Conservation (phyloP, 2,888 invertebrate species). For the Lymantria dispar region DNA sequence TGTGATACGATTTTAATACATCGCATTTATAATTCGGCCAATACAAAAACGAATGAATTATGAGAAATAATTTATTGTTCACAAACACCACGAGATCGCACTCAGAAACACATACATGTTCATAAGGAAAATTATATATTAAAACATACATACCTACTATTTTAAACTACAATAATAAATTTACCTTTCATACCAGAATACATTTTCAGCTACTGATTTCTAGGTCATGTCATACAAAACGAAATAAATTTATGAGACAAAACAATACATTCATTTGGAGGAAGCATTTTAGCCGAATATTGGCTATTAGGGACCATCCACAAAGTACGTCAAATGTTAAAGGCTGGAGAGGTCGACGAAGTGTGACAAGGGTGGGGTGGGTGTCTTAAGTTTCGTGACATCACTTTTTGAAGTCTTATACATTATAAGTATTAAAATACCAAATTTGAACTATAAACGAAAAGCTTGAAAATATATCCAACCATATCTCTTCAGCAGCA, state of each 20-base stretch:
- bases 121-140: slow-evolving; percentile 24
- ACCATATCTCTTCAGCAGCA: no score
- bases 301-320: no score
- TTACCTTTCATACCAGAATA: background rate
- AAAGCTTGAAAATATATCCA: no score
- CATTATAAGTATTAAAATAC: no score
- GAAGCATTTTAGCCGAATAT: background rate
- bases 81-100: slow-evolving; percentile 60
- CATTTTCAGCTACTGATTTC: slow-evolving; percentile 38
- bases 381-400: no score
- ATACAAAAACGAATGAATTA: slow-evolving; percentile 8
- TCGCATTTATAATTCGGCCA: slow-evolving; percentile 5
- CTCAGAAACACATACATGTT: slow-evolving; percentile 57
- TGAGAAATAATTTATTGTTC: slow-evolving; percentile 69
- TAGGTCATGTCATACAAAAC: slow-evolving; percentile 46
- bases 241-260: slow-evolving; percentile 56
- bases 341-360: no score
- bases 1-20: slow-evolving; percentile 8
- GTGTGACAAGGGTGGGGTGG: no score
- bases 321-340: no score
- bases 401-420: no score
- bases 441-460: no score
- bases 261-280: slow-evolving; percentile 34
- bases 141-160: background rate
- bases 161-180: slow-evolving; percentile 7